Evolutionary conservation across 1,140 invertebrate species (phyloP), one percentile per base, ranked within the genome.

Genomic region (Drosophila miranda): DNA sequence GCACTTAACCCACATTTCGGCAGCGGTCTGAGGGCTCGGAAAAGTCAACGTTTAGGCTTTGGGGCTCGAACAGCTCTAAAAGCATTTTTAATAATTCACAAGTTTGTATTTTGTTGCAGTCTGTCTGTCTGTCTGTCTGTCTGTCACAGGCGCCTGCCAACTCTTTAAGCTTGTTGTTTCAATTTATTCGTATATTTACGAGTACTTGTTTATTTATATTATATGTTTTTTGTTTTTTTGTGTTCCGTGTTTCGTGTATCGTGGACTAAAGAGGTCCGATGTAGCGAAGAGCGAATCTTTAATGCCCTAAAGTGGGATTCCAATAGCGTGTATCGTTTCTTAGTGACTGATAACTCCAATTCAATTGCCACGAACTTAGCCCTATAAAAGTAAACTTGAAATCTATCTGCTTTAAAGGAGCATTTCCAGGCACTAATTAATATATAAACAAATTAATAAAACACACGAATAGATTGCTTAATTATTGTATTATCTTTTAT

Each of bases 61-160:
- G 48, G 42, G 50, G 57, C 56, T 64, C 57, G 26, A 69, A 43
- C 59, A 61, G 60, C 78, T 61, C 79, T 82, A 82, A 83, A 86
- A 86, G 82, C 82, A 64, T 87, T 53, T 75, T 86, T 82, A 87
- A 86, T 86, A 86, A 86, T 86, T 86, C 57, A 86, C 48, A 52
- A 75, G 61, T 67, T 63, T 51, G 34, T 72, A 30, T 72, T 49
- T 72, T 53, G 38, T 52, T 72, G 45, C 16, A 23, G 41, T 14
- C 11, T 44, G 52, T 53, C 34, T 16, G 53, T 43, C 14, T 73
- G 45, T 43, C 70, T 54, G 41, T 14, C 11, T 44, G 52, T 23
- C 41, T 26, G 53, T 78, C 75, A 60, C 66, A 70, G 63, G 63
- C 44, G 67, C 43, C 61, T 67, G 57, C 14, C 63, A 87, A 87